Conservation (phyloP, 2,113 vertebrate genomes). For the Erinaceus europaeus region DNA sequence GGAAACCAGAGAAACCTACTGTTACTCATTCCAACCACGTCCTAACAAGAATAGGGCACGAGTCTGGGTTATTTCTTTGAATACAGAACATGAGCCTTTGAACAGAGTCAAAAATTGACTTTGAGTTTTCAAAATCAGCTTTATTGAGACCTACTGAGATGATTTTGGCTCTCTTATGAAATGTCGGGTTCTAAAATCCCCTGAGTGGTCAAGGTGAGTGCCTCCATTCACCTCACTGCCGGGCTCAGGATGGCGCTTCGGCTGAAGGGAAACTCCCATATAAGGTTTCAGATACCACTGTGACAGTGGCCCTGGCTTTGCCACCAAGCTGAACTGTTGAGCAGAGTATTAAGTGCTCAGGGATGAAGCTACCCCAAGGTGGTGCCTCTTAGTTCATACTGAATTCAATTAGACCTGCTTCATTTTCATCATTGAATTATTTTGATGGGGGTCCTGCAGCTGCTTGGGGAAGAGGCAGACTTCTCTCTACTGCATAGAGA, state of each 20-base stretch:
- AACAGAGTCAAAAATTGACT: conserved; percentile 28
- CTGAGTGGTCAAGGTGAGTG: not conserved
- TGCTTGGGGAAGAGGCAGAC: conserved; percentile 9
- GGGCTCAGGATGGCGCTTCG: not conserved
- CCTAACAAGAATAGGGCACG: not conserved
- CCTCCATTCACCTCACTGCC: conserved; percentile 5
- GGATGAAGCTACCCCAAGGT: conserved; percentile 39
- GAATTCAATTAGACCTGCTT: conserved; percentile 64
- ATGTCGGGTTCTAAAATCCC: conserved; percentile 28
- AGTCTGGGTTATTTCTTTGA: conserved; percentile 35
- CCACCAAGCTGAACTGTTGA: not conserved
- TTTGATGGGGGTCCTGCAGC: conserved; percentile 41
- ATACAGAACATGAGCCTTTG: conserved; percentile 23
- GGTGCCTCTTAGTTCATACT: conserved; percentile 30
- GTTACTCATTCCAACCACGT: conserved; percentile 55
- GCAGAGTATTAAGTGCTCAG: conserved; percentile 43
- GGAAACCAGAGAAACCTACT: conserved; percentile 27
- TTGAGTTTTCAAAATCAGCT: conserved; percentile 24
- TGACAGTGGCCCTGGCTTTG: not conserved
- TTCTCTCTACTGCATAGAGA: conserved; percentile 46
- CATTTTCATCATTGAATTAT: conserved; percentile 64
- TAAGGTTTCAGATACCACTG: not conserved
- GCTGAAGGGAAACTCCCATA: too few species aligned
- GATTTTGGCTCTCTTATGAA: conserved; percentile 50
- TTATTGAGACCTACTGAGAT: not conserved